Evolutionary conservation across 2,113 vertebrate genomes (phyloP).

Genomic region (Thunnus maccoyii): DNA sequence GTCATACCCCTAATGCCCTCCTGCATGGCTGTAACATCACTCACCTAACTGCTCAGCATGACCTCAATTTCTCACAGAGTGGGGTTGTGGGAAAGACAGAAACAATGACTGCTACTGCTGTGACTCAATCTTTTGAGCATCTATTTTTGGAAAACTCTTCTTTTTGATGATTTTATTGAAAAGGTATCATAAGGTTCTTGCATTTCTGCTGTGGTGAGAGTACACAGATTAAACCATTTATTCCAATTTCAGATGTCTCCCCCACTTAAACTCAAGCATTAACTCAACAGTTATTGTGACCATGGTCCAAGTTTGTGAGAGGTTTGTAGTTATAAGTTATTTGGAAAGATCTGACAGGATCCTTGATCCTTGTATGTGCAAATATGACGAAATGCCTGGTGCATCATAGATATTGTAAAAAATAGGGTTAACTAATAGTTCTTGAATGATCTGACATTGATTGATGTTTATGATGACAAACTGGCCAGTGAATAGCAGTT

Average conservation of each 20-base stretch:
- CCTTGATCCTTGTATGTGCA: too few species aligned
- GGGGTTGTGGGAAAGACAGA: not conserved
- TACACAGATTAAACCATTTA: not conserved
- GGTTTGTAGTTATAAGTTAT: too few species aligned
- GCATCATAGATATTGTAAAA: too few species aligned
- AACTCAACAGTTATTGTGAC: too few species aligned
- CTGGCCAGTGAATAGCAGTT: too few species aligned
- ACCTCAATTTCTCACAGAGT: slow-evolving; percentile 38
- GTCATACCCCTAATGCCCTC: slow-evolving; percentile 4
- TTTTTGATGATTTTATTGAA: not conserved
- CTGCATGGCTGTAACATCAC: slow-evolving; percentile 6
- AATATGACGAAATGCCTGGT: too few species aligned
- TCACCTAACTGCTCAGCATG: slow-evolving; percentile 20
- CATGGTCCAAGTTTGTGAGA: too few species aligned
- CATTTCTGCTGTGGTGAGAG: not conserved
- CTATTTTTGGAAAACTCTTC: not conserved
- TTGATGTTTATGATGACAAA: too few species aligned
- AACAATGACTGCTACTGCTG: not conserved
- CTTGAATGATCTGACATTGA: too few species aligned
- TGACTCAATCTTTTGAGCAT: slow-evolving; percentile 22
- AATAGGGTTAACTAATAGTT: too few species aligned
- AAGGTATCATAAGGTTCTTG: not conserved
- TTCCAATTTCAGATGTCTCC: not conserved
- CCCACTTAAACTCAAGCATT: too few species aligned
- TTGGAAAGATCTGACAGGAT: too few species aligned